Base-by-base conservation (phyloP, 2,888 invertebrate genomes). In the Agriotes lineatus region DNA sequence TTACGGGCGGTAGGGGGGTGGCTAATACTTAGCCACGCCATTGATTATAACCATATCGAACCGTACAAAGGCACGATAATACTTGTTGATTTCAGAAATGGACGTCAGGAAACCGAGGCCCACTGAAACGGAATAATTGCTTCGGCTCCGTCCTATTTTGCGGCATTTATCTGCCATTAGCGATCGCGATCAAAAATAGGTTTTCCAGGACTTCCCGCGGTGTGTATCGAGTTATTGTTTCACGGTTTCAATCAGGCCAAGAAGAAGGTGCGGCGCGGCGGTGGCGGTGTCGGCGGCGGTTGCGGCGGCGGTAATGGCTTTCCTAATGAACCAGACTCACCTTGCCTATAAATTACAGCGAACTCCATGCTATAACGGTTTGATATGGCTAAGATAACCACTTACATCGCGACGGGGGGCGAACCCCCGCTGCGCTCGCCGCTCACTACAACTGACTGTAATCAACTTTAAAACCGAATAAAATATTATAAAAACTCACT, bases 351-450 rank as follows among this genome's bases (percentile, higher is more conserved):
- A 85, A 85, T 85, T 84, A 85, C 82, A 81, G 77, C 80, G 80
- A 82, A 82, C 83, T 84, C 82, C 83, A 83, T 83, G 84, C 82
- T 82, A 83, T 83, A 84, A 83, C 84, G 84, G 84, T 84, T 82
- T 80, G 85, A 84, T 84, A 84, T 82, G 84, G 84, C 83, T 83
- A 81, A 83, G 83, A 84, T 84, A 84, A 84, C 83, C 83, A 82
- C 83, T 83, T 80, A 81, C 81, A 82, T 79, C 81, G 77, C 84
- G 76, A 80, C 83, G 82, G 84, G 84, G 82, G 82, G 82, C 80
- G 77, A 75, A 75, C 81, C 81, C 80, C 84, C 82, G 81, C 83
- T 80, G 81, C 79, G 78, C 76, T 79, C 77, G 76, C 77, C 80
- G 79, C 80, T 81, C 71, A 71, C 71, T 71, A 71, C 74, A 75